Evolutionary conservation across 2,888 invertebrate genomes (phyloP), one percentile per base, ranked within the genome.

Genomic region (Agriotes lineatus): DNA sequence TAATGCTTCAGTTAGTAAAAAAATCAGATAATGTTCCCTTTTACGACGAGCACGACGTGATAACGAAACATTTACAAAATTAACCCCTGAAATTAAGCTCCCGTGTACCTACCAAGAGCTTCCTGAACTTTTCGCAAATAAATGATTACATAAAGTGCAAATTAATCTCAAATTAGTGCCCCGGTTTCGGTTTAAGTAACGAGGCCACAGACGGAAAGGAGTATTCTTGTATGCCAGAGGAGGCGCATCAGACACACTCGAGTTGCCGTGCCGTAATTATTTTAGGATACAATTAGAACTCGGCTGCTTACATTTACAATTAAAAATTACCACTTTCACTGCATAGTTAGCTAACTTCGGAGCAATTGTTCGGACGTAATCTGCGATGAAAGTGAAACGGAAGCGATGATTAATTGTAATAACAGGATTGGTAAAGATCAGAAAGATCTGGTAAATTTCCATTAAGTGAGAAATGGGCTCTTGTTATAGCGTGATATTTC

Each of bases 301-400:
- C 10, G 16, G 20, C 20, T 48, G 48, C 48, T 48, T 48, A 12
- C 48, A 48, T 22, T 20, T 12, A 48, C 52, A 52, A 52, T 52
- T 30, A 52, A 52, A 52, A 33, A 30, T 52, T 52, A 18, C 30
- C 30, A 52, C 52, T 52, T 52, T 52, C 52, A 14, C 52, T 39
- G n/a, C 5, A 5, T 48, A n/a, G n/a, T 48, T 22, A n/a, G 12
- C n/a, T 48, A 25, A 48, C 48, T 48, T 25, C 14, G 25, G 4
- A 42, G 14, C 42, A 42, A 42, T 7, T 16, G 20, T 45, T 45
- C 20, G 20, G 22, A n/a, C 48, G n/a, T 48, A 20, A 33, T 14
- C 18, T 16, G 10, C 2, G 30, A 52, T 52, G 52, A 52, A 52
- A 52, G 52, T 33, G 52, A 52, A 52, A 52, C 33, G 16, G 25